Base-by-base conservation (phyloP, 2,888 invertebrate genomes). In the Euclidia mi region DNA sequence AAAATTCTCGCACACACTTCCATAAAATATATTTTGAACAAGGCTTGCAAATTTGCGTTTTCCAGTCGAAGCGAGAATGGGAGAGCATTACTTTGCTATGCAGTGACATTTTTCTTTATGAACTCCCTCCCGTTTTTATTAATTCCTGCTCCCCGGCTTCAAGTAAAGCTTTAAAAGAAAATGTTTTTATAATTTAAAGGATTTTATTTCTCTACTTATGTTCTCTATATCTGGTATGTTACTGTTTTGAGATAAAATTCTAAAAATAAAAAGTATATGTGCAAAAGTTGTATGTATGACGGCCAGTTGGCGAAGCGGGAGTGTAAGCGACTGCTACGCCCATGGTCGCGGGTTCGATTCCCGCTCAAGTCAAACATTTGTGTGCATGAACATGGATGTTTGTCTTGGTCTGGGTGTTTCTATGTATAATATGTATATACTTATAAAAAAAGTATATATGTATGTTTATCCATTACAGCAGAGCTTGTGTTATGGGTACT, bases 31-130 rank as follows among this genome's bases (percentile, higher is more conserved):
- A 48, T 49, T 42, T n/a, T 50, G 56, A 45, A 70, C 37, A 53
- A 59, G 53, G 60, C 59, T 69, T 71, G 62, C 59, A 41, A 72
- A 72, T 68, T 56, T 55, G 70, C 77, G 61, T 65, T 52, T 48
- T 59, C 64, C 53, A 61, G 65, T 60, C 68, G 69, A 69, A 65
- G 62, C 69, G 53, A 77, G 79, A 86, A 79, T 74, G 85, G 80
- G 87, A 84, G 83, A 78, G 79, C 85, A 85, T 87, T 86, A 88
- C 81, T 89, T 86, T 87, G 81, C 85, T 82, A 81, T 90, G 88
- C 89, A 87, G 88, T 88, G 87, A 89, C 88, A 91, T 89, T 90
- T 89, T 91, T 90, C 90, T 90, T 91, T 89, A 90, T 89, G 85
- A 88, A 88, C 82, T 83, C 81, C 71, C 82, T 68, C 80, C 80